Evolutionary conservation across 2,113 vertebrate species (phyloP).

Genomic region (Melanerpes aurifrons): DNA sequence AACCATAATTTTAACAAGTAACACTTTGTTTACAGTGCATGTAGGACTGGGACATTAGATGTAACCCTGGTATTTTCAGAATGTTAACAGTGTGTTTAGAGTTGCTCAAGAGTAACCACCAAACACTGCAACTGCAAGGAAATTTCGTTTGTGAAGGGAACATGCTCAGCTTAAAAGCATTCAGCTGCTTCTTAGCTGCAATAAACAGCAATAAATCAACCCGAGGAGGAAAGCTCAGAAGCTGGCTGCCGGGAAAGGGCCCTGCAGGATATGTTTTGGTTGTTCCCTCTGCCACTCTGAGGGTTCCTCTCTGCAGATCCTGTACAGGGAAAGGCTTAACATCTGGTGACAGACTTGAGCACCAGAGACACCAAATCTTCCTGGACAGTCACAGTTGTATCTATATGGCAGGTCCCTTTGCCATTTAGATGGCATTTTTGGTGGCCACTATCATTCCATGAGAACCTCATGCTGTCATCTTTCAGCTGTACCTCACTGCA

Average conservation of each 20-base stretch:
- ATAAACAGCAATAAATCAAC: background rate
- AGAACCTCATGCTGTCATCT: background rate
- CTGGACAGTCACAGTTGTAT: background rate
- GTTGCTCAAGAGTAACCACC: background rate
- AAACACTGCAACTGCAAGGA: background rate
- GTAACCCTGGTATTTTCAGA: background rate
- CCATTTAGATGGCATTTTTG: background rate
- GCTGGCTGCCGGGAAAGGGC: background rate
- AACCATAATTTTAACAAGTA: background rate
- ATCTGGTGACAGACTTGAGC: background rate
- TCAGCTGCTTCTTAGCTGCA: background rate
- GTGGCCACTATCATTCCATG: background rate
- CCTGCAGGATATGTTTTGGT: background rate
- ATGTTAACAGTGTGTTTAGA: rapidly evolving
- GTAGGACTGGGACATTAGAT: background rate
- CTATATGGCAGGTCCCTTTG: background rate
- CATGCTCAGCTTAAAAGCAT: background rate
- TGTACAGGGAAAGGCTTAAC: background rate
- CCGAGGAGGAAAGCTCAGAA: background rate
- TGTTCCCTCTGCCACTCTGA: too few species aligned
- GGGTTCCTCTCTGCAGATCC: background rate
- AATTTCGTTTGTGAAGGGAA: background rate
- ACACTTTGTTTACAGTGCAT: background rate
- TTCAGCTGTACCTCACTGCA: background rate
- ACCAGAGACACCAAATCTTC: background rate